Base-by-base conservation (phyloP, 2,888 invertebrate species). In the Operophtera brumata region DNA sequence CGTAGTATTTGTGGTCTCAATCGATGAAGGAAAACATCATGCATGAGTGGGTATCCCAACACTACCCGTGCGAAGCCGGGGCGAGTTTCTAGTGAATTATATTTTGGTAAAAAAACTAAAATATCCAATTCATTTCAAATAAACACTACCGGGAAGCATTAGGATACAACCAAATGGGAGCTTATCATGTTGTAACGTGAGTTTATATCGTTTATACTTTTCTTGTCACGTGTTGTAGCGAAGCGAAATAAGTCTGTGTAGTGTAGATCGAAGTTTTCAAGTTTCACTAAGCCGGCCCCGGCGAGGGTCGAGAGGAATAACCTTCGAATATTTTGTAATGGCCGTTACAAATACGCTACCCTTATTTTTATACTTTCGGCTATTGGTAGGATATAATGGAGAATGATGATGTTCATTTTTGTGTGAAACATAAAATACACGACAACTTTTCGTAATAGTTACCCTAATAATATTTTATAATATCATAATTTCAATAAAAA, bases 261-360 rank as follows among this genome's bases (percentile, higher is more conserved):
- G 62, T 65, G 62, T 67, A 56, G 77, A 82, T 82, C 84, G 82
- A 80, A 82, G 84, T 76, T 65, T 57, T 45, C 58, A 70, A 74
- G 75, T 71, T 74, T 67, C 71, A 65, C 67, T 82, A 83, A 84
- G 80, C 78, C 73, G 69, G 69, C 68, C 73, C 74, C 73, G n/a
- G 71, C 74, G 74, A 80, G 82, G 82, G 80, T 80, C 77, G 73
- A 65, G 62, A 62, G 72, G 66, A 73, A 73, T 68, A 74, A 75
- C 78, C 76, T 77, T 71, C 74, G 66, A 77, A 76, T 77, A 76
- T 75, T 79, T 73, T 73, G 74, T 73, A 77, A 77, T 71, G 70
- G 78, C 70, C 69, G 70, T 71, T 71, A 76, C 75, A 75, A 78
- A 78, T 77, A 75, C 71, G 65, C 63, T 66, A 54, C 64, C 55